Conservation (phyloP, 2,888 invertebrate genomes). For the Meganola albula region DNA sequence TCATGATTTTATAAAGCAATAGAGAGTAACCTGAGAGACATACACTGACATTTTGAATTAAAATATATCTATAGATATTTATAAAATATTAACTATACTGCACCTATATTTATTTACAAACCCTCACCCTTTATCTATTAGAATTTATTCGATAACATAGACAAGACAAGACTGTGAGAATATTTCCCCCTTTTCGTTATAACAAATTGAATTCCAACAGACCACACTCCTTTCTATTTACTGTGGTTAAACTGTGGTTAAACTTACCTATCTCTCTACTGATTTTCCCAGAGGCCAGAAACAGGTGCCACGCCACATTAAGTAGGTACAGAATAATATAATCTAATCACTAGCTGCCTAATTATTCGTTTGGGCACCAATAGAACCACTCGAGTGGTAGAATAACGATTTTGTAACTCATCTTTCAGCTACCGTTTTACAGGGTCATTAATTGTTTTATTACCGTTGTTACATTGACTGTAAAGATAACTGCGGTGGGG, state of each 20-base stretch:
- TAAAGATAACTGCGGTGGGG: constrained; percentile 62
- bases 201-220: constrained; percentile 22
- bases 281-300: constrained; percentile 42
- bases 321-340: too few relatives aligned
- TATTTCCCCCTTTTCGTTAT: constrained; percentile 24
- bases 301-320: constrained; percentile 51
- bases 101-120: too few relatives aligned
- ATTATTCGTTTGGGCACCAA: constrained; percentile 31
- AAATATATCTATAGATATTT: too few relatives aligned
- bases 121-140: constrained; percentile 15
- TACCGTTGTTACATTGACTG: constrained; percentile 50
- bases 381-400: constrained; percentile 44
- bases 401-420: constrained; percentile 36
- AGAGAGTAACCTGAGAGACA: too few relatives aligned
- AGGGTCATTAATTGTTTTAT: constrained; percentile 67
- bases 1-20: too few relatives aligned
- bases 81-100: too few relatives aligned
- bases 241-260: too few relatives aligned
- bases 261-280: too few relatives aligned
- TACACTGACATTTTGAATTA: too few relatives aligned
- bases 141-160: too few relatives aligned
- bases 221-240: constrained; percentile 22
- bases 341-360: constrained; percentile 29
- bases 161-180: constrained; percentile 33
- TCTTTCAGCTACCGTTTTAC: constrained; percentile 60